Base-by-base conservation (phyloP, 2,888 invertebrate genomes). In the Torymus texanus region DNA sequence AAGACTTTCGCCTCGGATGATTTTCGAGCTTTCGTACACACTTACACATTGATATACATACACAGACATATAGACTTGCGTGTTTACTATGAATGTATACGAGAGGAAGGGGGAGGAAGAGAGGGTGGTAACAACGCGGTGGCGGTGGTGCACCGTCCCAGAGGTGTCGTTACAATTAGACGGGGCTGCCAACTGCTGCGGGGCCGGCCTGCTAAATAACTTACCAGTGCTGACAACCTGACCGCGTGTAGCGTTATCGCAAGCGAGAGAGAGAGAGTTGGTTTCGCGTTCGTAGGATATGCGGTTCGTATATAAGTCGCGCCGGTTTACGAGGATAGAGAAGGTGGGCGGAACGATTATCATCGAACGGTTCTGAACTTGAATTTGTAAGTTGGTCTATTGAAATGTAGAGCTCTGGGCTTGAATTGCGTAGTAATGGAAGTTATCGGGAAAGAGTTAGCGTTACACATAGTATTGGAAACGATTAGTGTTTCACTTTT, bases 111-210 rank as follows among this genome's bases (percentile, higher is more conserved):
- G 66, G 13, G 53, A 11, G 12, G 24, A 62, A 16, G 77, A 66
- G 72, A 78, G 82, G 67, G 81, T 74, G 73, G 84, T 79, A 79
- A 71, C 67, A 72, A 51, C 18, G 68, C 53, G 55, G 80, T 73
- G 71, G 80, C 85, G 84, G 83, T 41, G 41, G 41, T 41, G 8
- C 41, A 41, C 41, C 85, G 86, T 88, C 89, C 89, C 89, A 86
- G 86, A 88, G 89, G 89, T 88, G 86, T 88, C 88, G 88, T 89
- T 89, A 89, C 88, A 89, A 89, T 89, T 89, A 89, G 88, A 89
- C 89, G 88, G 86, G 84, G 84, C 87, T 87, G 88, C 88, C 89
- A 87, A 88, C 88, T 87, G 86, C 21, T 58, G 13, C 75, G 82
- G 85, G 83, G 86, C 87, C 88, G 85, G 79, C 87, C 88, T 88